Percentiles rank a stretch among this genome's conserved stretches.
Conservation (phyloP, 53 echinoderm and acorn worm species). For the Echinarachnius parma region DNA sequence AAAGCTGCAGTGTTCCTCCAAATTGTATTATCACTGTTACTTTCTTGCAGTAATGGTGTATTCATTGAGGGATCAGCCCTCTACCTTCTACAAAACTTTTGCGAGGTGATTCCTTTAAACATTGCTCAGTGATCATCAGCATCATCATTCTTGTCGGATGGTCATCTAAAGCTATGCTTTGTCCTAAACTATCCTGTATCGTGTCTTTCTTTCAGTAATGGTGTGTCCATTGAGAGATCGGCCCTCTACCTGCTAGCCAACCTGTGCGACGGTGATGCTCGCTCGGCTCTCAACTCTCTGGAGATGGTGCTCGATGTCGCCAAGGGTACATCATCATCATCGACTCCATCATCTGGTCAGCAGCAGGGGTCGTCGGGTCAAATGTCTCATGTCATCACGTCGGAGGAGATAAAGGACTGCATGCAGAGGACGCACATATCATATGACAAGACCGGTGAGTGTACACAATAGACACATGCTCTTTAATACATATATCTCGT, state of each 20-base stretch:
- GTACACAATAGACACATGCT: no score
- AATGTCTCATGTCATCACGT: constrained; percentile 50
- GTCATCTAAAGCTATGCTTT: no score
- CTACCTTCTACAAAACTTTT: no score
- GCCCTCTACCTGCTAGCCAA: constrained; percentile 72
- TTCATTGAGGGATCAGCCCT: no score
- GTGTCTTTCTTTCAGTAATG: constrained; percentile 4
- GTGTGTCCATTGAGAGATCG: constrained; percentile 49
- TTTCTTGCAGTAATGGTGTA: no score
- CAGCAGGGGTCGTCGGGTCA: neutral
- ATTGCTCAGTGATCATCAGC: no score
- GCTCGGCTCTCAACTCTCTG: constrained; percentile 84
- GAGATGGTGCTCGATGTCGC: constrained; percentile 56
- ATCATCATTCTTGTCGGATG: no score
- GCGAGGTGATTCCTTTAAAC: no score
- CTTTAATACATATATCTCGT: no score
- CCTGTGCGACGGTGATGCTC: constrained; percentile 92
- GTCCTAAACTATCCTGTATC: no score
- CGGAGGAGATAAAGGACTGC: constrained; percentile 65
- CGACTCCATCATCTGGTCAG: neutral
- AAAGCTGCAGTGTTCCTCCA: no score
- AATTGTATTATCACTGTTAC: no score
- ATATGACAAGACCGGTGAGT: constrained; percentile 85
- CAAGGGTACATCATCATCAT: constrained; percentile 10
- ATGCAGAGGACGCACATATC: constrained; percentile 80